Conservation (phyloP, 2,888 invertebrate species). For the Asteroscopus sphinx region DNA sequence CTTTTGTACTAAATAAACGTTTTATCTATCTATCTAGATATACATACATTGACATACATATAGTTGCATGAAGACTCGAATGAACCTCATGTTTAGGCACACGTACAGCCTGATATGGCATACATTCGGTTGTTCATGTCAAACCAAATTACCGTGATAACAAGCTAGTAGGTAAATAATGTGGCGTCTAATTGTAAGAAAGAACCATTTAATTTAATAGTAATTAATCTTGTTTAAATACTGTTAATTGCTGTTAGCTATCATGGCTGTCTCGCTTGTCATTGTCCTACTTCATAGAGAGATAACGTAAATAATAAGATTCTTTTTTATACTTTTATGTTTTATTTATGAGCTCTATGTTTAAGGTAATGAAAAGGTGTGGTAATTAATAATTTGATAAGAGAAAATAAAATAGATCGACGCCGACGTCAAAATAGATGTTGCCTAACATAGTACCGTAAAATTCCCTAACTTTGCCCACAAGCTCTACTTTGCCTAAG, state of each 20-base stretch:
- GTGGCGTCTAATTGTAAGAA: slow-evolving; percentile 4
- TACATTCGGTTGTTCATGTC: too few species aligned
- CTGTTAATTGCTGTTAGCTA: slow-evolving; percentile 31
- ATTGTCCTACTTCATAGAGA: slow-evolving; percentile 32
- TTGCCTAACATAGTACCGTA: too few species aligned
- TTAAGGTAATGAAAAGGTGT: slow-evolving; percentile 11
- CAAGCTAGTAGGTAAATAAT: slow-evolving; percentile 2
- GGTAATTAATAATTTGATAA: slow-evolving; percentile 8
- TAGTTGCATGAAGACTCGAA: too few species aligned
- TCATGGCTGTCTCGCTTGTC: slow-evolving; percentile 21
- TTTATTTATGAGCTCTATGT: slow-evolving; percentile 29
- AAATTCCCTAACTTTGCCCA: too few species aligned
- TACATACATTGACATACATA: too few species aligned
- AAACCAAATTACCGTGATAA: neutral
- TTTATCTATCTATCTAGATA: too few species aligned
- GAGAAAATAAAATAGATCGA: too few species aligned
- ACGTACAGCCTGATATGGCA: too few species aligned
- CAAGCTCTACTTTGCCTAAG: too few species aligned
- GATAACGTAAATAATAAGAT: slow-evolving; percentile 15
- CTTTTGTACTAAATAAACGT: too few species aligned
- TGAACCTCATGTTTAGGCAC: too few species aligned
- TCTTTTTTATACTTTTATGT: slow-evolving; percentile 17
- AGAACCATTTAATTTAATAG: slow-evolving; percentile 17
- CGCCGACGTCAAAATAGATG: too few species aligned
- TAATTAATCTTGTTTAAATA: slow-evolving; percentile 49